Percentiles rank a stretch among this genome's conserved stretches.
Conservation (phyloP, 1,140 invertebrate genomes). For the Drosophila nigromelanica region DNA sequence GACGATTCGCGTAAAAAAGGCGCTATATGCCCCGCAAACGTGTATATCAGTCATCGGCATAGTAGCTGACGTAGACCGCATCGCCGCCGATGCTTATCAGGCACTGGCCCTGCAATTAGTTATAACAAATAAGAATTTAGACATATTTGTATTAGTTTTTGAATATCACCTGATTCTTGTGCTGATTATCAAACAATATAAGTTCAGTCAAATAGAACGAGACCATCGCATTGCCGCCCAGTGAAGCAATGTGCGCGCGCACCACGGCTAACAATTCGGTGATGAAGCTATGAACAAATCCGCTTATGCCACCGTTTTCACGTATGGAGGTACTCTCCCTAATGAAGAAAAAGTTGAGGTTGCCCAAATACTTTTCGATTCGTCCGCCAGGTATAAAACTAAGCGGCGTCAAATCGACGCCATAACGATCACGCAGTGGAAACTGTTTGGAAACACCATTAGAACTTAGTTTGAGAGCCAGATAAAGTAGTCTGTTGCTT, state of each 20-base stretch:
- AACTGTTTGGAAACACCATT: conserved; percentile 83
- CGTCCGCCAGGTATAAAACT: conserved; percentile 91
- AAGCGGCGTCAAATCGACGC: conserved; percentile 94
- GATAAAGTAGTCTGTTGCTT: conserved; percentile 5
- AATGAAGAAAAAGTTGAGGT: conserved; percentile 98
- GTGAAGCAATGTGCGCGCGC: conserved; percentile 94
- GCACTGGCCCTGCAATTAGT: conserved; percentile 92
- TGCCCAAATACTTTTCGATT: conserved; percentile 94
- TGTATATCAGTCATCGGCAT: conserved; percentile 80
- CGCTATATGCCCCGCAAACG: conserved; percentile 76
- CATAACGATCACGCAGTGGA: conserved; percentile 88
- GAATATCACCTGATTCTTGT: conserved; percentile 96
- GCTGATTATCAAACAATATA: conserved; percentile 94
- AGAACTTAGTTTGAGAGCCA: neutral
- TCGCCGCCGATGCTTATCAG: conserved; percentile 97
- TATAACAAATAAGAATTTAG: neutral
- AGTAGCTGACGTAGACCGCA: conserved; percentile 89
- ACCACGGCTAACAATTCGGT: conserved; percentile 95
- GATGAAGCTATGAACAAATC: conserved; percentile 96
- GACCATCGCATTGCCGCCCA: conserved; percentile 98
- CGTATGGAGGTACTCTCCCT: conserved; percentile 95
- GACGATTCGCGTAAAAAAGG: conserved; percentile 74
- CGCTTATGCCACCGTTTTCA: conserved; percentile 95
- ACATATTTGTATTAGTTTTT: neutral
- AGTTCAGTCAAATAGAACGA: conserved; percentile 97